A percentile compares a stretch with the other conserved stretches of the same genome.
Conservation (phyloP, 2,797 vertebrate genomes). For the Anisognathus igniventris region DNA sequence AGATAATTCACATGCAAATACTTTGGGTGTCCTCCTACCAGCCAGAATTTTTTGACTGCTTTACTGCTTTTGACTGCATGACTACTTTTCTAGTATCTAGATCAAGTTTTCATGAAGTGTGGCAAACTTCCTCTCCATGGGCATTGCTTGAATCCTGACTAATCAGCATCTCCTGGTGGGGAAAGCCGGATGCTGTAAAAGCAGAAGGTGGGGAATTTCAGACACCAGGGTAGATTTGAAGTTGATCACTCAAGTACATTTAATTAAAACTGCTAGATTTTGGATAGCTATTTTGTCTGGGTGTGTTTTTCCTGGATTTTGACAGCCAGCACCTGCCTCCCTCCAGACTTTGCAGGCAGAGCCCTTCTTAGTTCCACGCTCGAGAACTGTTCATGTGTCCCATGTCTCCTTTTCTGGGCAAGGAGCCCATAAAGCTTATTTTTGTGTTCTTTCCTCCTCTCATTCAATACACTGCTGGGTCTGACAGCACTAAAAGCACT, state of each 20-base stretch:
- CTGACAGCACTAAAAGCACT: neutral
- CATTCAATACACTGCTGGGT: neutral
- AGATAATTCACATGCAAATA: neutral
- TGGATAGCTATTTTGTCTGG: neutral
- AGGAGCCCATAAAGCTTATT: neutral
- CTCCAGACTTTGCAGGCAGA: neutral
- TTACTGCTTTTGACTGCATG: neutral
- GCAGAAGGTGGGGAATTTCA: neutral
- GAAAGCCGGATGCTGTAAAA: neutral
- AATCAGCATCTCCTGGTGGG: neutral
- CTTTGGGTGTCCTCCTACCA: neutral
- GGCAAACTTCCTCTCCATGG: neutral
- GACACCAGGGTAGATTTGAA: neutral
- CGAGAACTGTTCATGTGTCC: accelerated
- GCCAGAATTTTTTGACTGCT: neutral
- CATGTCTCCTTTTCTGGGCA: neutral
- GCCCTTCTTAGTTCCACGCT: accelerated
- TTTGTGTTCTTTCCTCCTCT: neutral
- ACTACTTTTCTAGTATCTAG: neutral
- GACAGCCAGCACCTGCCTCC: neutral
- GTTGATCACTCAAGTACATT: neutral
- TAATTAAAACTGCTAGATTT: neutral
- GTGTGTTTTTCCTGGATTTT: neutral
- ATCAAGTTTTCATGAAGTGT: neutral
- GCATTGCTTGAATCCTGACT: neutral